Base-by-base conservation (phyloP, 2,797 vertebrate species). In the Enteromius afrohamiltoni region DNA sequence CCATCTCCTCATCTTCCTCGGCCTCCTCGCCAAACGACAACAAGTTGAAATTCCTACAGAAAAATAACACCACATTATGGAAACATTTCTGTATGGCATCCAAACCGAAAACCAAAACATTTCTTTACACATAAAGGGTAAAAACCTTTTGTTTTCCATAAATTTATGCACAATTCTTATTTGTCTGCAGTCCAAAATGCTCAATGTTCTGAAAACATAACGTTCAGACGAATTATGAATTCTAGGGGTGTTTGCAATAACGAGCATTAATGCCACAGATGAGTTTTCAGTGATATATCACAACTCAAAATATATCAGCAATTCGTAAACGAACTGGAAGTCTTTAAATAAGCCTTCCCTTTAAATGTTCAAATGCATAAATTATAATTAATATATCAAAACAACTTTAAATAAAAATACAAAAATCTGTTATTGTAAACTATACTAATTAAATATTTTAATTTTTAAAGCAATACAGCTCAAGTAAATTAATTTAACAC, bases 21-120 rank as follows among this genome's bases (percentile, higher is more conserved):
- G 98, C 98, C 94, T 99, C 98, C 88, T 99, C 97, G 80, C 98
- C 98, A 91, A 99, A 99, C 0, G 98, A 99, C 86, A 99, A 94
- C 85, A 99, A 93, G 87, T 93, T 99, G 92, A 99, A 99, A 93
- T 99, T 99, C 93, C 98, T 99, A 85, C 45, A 79, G 75, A 16
- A 17, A 47, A 79, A 83, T 31, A 73, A 71, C 16, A 29, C 17
- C 19, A 3, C 26, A 73, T 73, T 71, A 10, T 34, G 1, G 7
- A 49, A 73, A 51, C 21, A 34, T 31, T 21, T 45, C 34, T 76
- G 13, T 4, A 26, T 7, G 29, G 8, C 42, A 47, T 26, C 16
- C 47, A 47, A 71, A 47, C 3, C 34, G 4, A 7, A 73, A 13
- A 1, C 6, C 21, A 3, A 34, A 34, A 2, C 6, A 14, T 60